Percentiles rank a stretch among this genome's conserved stretches.
phyloP scores from a whole-genome alignment of 2,797 vertebrate genomes.

The Micrastur ruficollis region DNA sequence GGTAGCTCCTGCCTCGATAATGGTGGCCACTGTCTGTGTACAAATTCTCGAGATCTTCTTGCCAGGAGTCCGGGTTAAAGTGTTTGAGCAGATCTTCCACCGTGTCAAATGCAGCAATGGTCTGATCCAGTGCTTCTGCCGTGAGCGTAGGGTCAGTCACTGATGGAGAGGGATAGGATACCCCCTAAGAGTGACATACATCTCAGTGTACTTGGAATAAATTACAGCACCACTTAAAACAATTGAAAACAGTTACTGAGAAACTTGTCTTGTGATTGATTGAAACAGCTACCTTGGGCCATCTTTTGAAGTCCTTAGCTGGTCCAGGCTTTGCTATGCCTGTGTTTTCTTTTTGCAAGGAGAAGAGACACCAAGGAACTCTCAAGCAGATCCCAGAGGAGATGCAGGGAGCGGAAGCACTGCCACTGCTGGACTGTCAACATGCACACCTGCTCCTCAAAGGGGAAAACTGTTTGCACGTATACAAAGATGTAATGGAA shows the following conservation, averaged over 20 bases:
- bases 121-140: slow-evolving; percentile 85
- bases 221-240: slow-evolving; percentile 5
- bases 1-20: slow-evolving; percentile 86
- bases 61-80: slow-evolving; percentile 91
- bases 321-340: neutral
- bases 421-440: neutral
- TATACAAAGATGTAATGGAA: neutral
- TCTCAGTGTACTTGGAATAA: slow-evolving; percentile 68
- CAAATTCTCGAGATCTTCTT: slow-evolving; percentile 89
- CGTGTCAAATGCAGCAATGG: slow-evolving; percentile 88
- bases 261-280: neutral
- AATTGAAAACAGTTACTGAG: neutral
- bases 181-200: slow-evolving; percentile 78
- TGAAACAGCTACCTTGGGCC: neutral
- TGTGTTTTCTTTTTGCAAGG: neutral
- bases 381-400: neutral
- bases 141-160: slow-evolving; percentile 84
- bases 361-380: neutral
- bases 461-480: neutral
- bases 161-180: slow-evolving; percentile 74
- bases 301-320: neutral
- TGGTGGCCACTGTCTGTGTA: slow-evolving; percentile 84
- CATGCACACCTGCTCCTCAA: neutral
- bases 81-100: slow-evolving; percentile 90
- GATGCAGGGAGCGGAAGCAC: neutral